Evolutionary conservation across 2,113 vertebrate genomes (phyloP).

Genomic region (Oreocharis arfaki): DNA sequence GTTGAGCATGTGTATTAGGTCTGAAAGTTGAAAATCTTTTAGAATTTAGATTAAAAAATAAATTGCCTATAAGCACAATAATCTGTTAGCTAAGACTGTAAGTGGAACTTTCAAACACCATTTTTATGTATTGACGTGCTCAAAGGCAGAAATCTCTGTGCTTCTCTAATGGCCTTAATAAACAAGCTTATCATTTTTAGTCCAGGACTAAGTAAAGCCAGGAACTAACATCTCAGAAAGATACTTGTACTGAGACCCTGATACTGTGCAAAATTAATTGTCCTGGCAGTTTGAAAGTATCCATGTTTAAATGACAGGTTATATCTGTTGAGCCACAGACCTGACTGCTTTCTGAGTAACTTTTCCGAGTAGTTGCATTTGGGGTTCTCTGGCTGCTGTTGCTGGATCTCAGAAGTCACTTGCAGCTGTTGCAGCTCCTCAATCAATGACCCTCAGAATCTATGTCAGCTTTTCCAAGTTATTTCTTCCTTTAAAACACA

Average conservation of each 20-base stretch:
- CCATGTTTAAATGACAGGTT: fast-evolving
- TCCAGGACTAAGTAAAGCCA: background rate
- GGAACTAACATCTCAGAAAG: background rate
- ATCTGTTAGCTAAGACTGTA: background rate
- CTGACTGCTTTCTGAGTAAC: background rate
- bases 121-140: background rate
- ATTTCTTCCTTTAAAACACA: background rate
- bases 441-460: background rate
- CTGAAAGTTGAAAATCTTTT: background rate
- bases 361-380: background rate
- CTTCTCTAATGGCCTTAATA: background rate
- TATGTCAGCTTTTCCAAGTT: background rate
- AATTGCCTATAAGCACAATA: background rate
- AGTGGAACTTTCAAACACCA: background rate
- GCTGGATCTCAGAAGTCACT: background rate
- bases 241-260: background rate
- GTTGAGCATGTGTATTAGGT: background rate
- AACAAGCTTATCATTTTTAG: background rate
- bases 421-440: background rate
- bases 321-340: background rate
- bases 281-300: background rate
- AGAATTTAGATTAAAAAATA: background rate
- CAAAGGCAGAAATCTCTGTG: background rate
- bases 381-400: background rate
- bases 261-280: background rate